Conservation (phyloP, 2,888 invertebrate genomes). For the Prenolepis imparis region DNA sequence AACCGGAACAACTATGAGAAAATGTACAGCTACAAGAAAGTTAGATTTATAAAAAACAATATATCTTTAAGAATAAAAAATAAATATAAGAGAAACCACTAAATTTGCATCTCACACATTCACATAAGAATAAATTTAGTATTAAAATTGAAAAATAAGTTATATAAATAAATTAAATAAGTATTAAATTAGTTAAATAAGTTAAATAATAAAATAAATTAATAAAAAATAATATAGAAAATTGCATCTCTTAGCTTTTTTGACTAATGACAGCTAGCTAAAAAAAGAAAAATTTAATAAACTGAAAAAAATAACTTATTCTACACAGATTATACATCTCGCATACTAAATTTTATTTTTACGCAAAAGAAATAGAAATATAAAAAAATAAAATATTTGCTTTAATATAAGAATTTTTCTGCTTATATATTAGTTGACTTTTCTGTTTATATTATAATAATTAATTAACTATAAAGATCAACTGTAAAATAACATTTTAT, state of each 20-base stretch:
- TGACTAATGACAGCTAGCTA: background rate
- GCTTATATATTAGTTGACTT: too few species aligned
- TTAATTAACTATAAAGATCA: background rate
- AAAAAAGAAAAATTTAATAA: background rate
- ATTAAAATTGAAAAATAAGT: background rate
- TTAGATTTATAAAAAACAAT: background rate
- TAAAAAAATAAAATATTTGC: background rate
- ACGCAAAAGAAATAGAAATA: conserved; percentile 28
- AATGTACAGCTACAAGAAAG: background rate
- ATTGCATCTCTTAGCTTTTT: background rate
- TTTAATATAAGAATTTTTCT: background rate
- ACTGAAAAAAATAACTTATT: background rate
- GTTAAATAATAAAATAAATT: background rate
- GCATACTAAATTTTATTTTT: conserved; percentile 5
- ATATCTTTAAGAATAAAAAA: background rate
- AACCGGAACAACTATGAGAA: background rate
- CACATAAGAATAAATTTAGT: background rate
- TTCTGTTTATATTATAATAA: background rate
- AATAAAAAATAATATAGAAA: conserved; percentile 35
- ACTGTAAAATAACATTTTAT: background rate
- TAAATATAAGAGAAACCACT: background rate
- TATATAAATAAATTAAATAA: background rate
- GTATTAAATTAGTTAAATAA: background rate
- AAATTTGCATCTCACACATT: background rate
- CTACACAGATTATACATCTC: background rate